Evolutionary conservation across 2,797 vertebrate species (phyloP).

Genomic region (Parotocinclus haroldoi): DNA sequence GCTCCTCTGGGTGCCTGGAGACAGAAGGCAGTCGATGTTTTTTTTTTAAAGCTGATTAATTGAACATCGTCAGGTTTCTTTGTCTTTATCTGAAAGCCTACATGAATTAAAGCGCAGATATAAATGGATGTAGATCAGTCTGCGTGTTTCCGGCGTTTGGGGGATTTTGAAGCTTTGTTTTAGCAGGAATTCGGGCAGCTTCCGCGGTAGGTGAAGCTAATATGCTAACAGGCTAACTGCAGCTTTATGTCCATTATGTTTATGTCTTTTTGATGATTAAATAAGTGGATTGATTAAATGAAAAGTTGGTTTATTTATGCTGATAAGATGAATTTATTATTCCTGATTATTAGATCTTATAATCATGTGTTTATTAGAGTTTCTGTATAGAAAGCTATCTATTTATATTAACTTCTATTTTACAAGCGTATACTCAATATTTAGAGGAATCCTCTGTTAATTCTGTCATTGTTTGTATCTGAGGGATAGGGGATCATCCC

Average conservation of each 20-base stretch:
- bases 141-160: background rate
- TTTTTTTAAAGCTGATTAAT: background rate
- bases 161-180: background rate
- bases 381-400: too few species aligned
- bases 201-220: slow-evolving; percentile 12
- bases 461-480: too few species aligned
- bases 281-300: too few species aligned
- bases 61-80: background rate
- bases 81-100: background rate
- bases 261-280: too few species aligned
- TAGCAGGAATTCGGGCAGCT: slow-evolving; percentile 4
- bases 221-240: slow-evolving; percentile 1
- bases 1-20: background rate
- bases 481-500: too few species aligned
- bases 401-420: too few species aligned
- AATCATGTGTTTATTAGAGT: too few species aligned
- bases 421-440: too few species aligned
- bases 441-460: too few species aligned
- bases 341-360: too few species aligned
- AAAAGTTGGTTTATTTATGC: too few species aligned
- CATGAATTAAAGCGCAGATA: background rate
- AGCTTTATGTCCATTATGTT: background rate
- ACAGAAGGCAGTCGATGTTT: background rate
- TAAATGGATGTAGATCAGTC: background rate
- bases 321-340: too few species aligned